phyloP scores from a whole-genome alignment of 1,140 invertebrate species.

The Pinna nobilis region DNA sequence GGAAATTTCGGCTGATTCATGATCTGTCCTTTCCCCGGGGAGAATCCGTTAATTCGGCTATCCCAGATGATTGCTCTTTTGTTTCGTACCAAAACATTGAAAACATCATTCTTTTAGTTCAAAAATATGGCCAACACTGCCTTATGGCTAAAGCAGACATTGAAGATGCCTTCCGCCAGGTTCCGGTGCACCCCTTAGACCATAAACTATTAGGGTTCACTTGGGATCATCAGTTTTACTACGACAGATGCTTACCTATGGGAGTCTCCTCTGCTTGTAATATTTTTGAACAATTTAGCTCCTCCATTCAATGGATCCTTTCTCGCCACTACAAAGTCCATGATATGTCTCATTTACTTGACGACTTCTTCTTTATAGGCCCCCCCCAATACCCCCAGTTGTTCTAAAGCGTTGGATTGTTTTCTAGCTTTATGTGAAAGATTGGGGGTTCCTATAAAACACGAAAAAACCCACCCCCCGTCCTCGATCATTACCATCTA shows the following conservation, averaged over 20 bases:
- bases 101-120: too few species aligned
- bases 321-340: background rate
- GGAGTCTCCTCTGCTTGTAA: slow-evolving; percentile 8
- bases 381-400: background rate
- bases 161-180: background rate
- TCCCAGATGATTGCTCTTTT: background rate
- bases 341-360: slow-evolving; percentile 14
- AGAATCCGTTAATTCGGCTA: too few species aligned
- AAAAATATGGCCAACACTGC: background rate
- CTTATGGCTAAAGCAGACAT: slow-evolving; percentile 10
- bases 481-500: slow-evolving; percentile 3
- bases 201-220: slow-evolving; percentile 13
- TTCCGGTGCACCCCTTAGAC: slow-evolving; percentile 1
- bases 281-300: slow-evolving; percentile 11
- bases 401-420: background rate
- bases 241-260: slow-evolving; percentile 16
- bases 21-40: too few species aligned
- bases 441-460: slow-evolving; percentile 24
- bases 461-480: slow-evolving; percentile 15
- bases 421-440: background rate
- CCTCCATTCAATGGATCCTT: slow-evolving; percentile 7
- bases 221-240: background rate
- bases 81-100: slow-evolving; percentile 9
- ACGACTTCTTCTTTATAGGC: slow-evolving; percentile 26
- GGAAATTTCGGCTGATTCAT: too few species aligned